Base-by-base conservation (phyloP, 2,888 invertebrate genomes). In the Netelia virgata region DNA sequence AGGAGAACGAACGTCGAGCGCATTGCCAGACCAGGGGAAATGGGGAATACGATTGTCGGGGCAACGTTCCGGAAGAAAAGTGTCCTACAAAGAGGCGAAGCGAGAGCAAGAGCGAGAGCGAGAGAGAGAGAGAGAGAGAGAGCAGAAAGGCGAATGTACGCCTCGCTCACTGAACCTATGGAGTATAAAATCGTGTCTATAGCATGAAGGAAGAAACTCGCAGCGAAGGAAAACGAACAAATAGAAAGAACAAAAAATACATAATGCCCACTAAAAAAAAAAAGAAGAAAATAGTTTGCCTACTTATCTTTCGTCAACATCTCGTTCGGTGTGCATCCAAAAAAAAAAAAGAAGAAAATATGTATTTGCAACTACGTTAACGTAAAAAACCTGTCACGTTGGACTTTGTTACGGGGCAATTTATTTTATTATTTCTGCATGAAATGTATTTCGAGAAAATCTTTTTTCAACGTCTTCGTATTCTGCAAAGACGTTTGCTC, bases 41-140 rank as follows among this genome's bases (percentile, higher is more conserved):
- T 88, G 89, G 90, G 90, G 89, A 92, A 92, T 92, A 92, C 92
- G 91, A 92, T 92, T 92, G 92, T 91, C 90, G 91, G 89, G 82
- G 89, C 90, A 91, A 90, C 91, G 92, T 91, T 91, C 91, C 90
- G 91, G 91, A 92, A 92, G 90, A 90, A 91, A 92, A 92, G 91
- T 92, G 90, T 90, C 90, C 90, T 90, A 90, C 88, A 90, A 91
- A 90, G 85, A 85, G 89, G 88, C 87, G 86, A 85, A 89, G 86
- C 75, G 86, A 82, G 85, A 36, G 36, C 36, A 36, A 36, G 36
- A 36, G 86, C 74, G 86, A 82, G 85, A 36, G 36, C 3, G 23
- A 1, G 28, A 90, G 91, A 90, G 84, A 85, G 89, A 88, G 87
- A 36, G 84, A 89, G 86, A 8, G 36, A 5, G 85, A 83, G 59